Evolutionary conservation across 1,140 invertebrate species (phyloP).

Genomic region (Parapsyche elsis): DNA sequence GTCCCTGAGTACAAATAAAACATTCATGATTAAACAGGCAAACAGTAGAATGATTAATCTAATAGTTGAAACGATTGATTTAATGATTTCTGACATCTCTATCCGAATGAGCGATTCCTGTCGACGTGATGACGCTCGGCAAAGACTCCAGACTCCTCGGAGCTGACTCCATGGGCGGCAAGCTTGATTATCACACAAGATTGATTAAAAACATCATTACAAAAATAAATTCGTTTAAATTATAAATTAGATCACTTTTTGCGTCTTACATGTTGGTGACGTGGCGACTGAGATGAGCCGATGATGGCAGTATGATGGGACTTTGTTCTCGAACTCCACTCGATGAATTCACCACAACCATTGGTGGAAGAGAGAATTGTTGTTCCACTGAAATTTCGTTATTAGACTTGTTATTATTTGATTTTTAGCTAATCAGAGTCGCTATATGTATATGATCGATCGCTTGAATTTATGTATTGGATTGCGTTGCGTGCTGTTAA

Average conservation of each 20-base stretch:
- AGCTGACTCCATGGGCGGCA: constrained; percentile 61
- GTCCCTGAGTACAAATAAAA: neutral
- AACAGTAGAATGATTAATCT: neutral
- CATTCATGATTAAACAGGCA: neutral
- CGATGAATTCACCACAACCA: constrained; percentile 53
- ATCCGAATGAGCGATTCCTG: constrained; percentile 42
- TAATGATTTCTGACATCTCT: constrained; percentile 41
- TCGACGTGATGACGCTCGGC: constrained; percentile 53
- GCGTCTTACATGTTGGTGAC: constrained; percentile 62
- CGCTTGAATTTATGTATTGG: no score
- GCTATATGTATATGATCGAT: no score
- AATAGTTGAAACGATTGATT: neutral
- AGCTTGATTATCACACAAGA: constrained; percentile 57
- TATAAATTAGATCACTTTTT: constrained; percentile 1
- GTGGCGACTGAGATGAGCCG: constrained; percentile 60
- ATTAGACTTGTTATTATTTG: no score
- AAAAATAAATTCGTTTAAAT: no score
- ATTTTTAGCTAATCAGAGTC: no score
- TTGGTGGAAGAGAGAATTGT: constrained; percentile 34
- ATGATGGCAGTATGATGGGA: constrained; percentile 56
- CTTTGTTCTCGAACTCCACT: constrained; percentile 57
- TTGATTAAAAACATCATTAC: neutral
- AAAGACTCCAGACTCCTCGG: constrained; percentile 19
- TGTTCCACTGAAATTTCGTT: constrained; percentile 45
- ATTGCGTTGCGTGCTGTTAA: no score